These are phyloP conservation scores for Drosophila prosaltans DNA, from an alignment of 1,140 invertebrate genomes.

Conservation along the genomic window DNA sequence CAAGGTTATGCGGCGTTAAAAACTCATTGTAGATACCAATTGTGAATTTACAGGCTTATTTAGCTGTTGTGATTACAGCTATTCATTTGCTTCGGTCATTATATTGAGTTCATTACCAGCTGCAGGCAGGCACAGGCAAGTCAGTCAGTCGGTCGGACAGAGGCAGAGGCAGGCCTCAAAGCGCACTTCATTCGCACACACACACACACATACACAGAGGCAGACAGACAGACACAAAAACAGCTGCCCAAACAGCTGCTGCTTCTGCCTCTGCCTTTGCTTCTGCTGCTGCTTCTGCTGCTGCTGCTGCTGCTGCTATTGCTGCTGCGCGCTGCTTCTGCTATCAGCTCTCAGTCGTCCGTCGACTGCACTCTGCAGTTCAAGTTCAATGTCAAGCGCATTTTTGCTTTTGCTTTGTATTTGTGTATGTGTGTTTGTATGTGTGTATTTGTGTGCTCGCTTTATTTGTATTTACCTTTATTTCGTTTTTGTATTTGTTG, in stretches of 20 bases:
- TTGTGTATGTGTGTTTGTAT: constrained; percentile 21
- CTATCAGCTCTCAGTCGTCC: constrained; percentile 37
- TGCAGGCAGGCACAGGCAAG: background rate
- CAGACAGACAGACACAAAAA: background rate
- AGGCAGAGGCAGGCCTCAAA: background rate
- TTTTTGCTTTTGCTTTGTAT: constrained; percentile 57
- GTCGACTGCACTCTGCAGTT: constrained; percentile 69
- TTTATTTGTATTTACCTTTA: constrained; percentile 44
- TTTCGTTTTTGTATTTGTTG: constrained; percentile 18
- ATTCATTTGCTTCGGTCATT: constrained; percentile 1
- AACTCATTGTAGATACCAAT: background rate
- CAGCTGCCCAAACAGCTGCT: constrained; percentile 12
- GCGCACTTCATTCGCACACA: background rate
- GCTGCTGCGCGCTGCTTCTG: constrained; percentile 26
- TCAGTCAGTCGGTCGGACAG: too few species aligned
- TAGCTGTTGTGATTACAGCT: constrained; percentile 2
- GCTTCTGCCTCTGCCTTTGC: background rate
- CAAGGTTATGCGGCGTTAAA: too few species aligned
- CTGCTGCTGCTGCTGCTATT: constrained; percentile 1
- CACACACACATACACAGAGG: background rate
- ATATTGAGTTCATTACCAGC: constrained; percentile 7
- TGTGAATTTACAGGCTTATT: background rate
- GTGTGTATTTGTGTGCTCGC: constrained; percentile 8
- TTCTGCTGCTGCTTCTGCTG: background rate
- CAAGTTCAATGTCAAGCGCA: constrained; percentile 82